Conservation (phyloP, 37 sponge, comb jelly and placozoan genomes). For the Oopsacas minuta region DNA sequence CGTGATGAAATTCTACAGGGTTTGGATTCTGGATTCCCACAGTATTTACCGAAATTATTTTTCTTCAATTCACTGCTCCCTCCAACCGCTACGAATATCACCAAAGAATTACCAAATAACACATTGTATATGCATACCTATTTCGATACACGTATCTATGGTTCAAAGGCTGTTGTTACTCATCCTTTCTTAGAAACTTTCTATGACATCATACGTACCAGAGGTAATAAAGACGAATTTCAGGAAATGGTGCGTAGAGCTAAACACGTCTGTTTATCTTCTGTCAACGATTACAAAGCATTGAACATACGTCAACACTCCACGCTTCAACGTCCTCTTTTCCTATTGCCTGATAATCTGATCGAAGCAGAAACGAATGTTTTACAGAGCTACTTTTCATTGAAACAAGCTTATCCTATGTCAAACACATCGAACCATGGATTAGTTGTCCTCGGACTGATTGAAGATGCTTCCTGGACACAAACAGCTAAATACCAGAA, state of each 20-base stretch:
- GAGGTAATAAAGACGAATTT: not conserved
- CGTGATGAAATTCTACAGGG: not conserved
- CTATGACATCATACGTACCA: not conserved
- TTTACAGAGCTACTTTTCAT: not conserved
- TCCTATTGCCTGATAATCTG: not conserved
- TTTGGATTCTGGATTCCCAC: not conserved
- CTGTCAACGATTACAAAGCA: not conserved
- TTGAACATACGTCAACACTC: not conserved
- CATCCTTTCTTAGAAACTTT: not conserved
- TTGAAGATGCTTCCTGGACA: not conserved
- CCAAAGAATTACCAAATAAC: not conserved
- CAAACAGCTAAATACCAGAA: not conserved
- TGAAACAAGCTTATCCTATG: not conserved
- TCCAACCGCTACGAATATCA: not conserved
- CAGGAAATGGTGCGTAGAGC: conserved; percentile 2
- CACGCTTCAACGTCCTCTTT: not conserved
- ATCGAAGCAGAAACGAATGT: not conserved
- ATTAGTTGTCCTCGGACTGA: not conserved
- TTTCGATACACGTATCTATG: not conserved
- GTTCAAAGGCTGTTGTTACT: not conserved
- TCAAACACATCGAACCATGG: not conserved
- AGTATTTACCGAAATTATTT: not conserved
- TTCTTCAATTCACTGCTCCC: not conserved
- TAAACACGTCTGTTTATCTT: conserved; percentile 1
- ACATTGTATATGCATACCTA: not conserved